Percentiles rank a stretch among this genome's conserved stretches.
Conservation (phyloP, 2,797 vertebrate species). For the Gorsachius magnificus region DNA sequence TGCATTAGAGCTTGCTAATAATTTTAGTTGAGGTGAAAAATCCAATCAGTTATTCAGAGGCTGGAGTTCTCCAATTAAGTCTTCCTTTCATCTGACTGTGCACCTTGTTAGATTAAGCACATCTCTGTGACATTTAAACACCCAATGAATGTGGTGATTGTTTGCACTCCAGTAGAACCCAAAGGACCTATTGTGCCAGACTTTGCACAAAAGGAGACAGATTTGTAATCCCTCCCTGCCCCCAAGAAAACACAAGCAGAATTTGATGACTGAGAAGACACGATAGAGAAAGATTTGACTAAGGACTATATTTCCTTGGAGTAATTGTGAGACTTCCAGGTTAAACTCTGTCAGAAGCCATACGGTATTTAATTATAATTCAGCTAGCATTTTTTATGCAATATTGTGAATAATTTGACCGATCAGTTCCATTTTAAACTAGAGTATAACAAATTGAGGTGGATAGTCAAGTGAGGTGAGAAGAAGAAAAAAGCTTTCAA, state of each 20-base stretch:
- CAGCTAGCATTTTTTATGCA: background rate
- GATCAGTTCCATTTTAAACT: background rate
- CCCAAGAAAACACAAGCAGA: background rate
- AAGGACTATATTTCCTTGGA: background rate
- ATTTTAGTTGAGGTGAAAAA: conserved; percentile 42
- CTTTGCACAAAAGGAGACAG: background rate
- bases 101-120: background rate
- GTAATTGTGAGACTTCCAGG: background rate
- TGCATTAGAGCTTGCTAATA: background rate
- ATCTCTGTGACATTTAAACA: background rate
- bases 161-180: conserved; percentile 12
- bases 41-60: background rate
- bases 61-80: conserved; percentile 10
- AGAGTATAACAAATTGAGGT: background rate
- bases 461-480: background rate
- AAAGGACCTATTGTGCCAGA: background rate
- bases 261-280: background rate
- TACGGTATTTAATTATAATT: background rate
- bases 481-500: background rate
- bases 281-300: background rate
- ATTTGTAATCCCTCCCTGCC: background rate
- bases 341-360: background rate
- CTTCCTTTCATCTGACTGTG: conserved; percentile 7
- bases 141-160: background rate
- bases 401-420: background rate